These are phyloP conservation scores for Turdus rufiventris DNA, from an alignment of 2,113 vertebrate species.

Conservation along the genomic window DNA sequence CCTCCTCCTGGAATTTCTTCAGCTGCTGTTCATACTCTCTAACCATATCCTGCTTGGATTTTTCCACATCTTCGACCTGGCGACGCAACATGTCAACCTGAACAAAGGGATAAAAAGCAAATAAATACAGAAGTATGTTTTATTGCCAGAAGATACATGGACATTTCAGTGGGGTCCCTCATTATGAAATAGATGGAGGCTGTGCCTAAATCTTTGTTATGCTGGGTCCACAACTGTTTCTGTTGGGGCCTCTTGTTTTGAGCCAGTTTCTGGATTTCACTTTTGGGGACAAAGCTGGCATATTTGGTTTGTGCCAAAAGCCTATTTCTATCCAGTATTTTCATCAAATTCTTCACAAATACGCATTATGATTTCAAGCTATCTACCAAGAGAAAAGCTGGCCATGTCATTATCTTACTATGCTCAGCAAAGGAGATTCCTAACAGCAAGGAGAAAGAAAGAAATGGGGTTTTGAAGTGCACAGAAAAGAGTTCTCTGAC, in stretches of 20 bases:
- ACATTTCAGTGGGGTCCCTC: not conserved
- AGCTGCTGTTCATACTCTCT: conserved; percentile 87
- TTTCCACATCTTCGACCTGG: conserved; percentile 77
- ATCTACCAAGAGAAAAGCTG: not conserved
- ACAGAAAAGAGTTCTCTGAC: not conserved
- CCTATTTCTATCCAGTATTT: not conserved
- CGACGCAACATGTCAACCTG: conserved; percentile 78
- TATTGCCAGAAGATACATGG: not conserved
- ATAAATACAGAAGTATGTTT: not conserved
- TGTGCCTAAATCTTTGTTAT: not conserved
- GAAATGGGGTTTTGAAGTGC: not conserved
- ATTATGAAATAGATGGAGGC: not conserved
- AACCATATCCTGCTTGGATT: conserved; percentile 75
- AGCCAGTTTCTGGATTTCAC: not conserved
- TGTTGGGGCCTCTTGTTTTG: not conserved
- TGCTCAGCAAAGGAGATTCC: not conserved
- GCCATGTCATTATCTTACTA: not conserved
- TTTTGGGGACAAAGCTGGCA: not conserved
- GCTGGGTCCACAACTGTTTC: not conserved
- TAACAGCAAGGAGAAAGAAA: not conserved
- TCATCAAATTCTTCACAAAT: not conserved
- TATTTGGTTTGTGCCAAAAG: not conserved
- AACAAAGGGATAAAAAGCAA: not conserved
- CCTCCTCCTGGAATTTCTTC: conserved; percentile 85
- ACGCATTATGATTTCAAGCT: not conserved